A percentile compares a stretch with the other conserved stretches of the same genome.
Evolutionary conservation across 2,888 invertebrate species (phyloP).

Genomic region (Lissocephala sabroskyi): DNA sequence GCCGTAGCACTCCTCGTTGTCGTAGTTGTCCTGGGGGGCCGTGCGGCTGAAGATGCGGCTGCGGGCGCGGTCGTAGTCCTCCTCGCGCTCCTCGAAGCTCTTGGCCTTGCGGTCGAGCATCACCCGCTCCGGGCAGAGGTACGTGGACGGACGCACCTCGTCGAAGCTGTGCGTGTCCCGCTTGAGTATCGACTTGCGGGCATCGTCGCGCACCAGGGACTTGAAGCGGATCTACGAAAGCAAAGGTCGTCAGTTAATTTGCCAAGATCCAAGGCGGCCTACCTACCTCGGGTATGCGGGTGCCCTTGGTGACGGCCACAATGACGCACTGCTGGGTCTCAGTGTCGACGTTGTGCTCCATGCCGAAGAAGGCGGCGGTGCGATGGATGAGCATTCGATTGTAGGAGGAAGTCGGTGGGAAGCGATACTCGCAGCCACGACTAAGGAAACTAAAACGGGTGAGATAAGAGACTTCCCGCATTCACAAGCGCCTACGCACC

Average conservation of each 20-base stretch:
- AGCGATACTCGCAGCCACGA: conserved; percentile 82
- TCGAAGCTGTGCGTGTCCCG: conserved; percentile 87
- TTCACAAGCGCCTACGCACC: conserved; percentile 72
- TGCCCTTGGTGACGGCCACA: conserved; percentile 82
- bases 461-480: conserved; percentile 2
- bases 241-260: background rate
- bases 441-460: conserved; percentile 74
- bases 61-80: conserved; percentile 88
- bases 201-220: conserved; percentile 79
- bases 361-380: conserved; percentile 92
- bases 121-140: conserved; percentile 77
- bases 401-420: conserved; percentile 95
- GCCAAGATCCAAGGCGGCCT: background rate
- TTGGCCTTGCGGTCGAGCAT: conserved; percentile 82
- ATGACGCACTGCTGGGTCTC: conserved; percentile 85
- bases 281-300: conserved; percentile 71
- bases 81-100: conserved; percentile 93
- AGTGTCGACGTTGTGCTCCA: conserved; percentile 94
- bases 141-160: conserved; percentile 75
- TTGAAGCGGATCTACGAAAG: conserved; percentile 77
- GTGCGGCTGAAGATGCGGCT: conserved; percentile 83
- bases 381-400: conserved; percentile 97
- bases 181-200: conserved; percentile 85
- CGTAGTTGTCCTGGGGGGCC: conserved; percentile 51
- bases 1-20: conserved; percentile 56